Evolutionary conservation across 2,113 vertebrate species (phyloP).

Genomic region (Elachura formosa): DNA sequence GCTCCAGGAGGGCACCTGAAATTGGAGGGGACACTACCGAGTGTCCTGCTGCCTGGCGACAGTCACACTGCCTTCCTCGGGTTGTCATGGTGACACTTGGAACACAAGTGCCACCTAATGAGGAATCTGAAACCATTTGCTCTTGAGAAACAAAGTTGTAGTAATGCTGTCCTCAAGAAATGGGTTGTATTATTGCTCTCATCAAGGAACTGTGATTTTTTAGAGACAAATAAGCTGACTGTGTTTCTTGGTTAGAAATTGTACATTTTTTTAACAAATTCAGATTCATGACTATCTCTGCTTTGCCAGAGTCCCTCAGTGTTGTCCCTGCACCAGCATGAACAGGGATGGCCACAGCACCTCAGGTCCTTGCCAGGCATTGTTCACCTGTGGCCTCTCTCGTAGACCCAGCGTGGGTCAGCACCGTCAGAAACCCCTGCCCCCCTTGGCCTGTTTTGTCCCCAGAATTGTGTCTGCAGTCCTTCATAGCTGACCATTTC

Average conservation of each 20-base stretch:
- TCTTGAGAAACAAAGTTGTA: not conserved
- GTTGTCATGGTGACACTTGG: constrained; percentile 22
- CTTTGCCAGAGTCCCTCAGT: not conserved
- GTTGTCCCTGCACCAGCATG: not conserved
- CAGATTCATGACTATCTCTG: not conserved
- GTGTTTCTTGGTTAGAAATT: not conserved
- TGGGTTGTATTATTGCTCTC: not conserved
- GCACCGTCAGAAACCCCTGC: not conserved
- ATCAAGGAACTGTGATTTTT: not conserved
- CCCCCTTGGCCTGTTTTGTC: not conserved
- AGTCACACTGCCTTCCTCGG: not conserved
- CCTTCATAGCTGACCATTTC: not conserved
- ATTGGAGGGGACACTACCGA: fast-evolving
- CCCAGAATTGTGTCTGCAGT: not conserved
- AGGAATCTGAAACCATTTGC: not conserved
- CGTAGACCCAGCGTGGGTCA: fast-evolving
- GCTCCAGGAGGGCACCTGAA: not conserved
- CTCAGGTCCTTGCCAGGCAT: not conserved
- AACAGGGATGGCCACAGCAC: no score
- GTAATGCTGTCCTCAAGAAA: not conserved
- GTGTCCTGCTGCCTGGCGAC: not conserved
- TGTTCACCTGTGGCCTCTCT: not conserved
- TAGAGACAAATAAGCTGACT: not conserved
- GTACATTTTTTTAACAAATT: not conserved
- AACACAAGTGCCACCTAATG: not conserved